Percentiles rank a stretch among this genome's conserved stretches.
Conservation (phyloP, 2,113 vertebrate genomes). For the Clarias gariepinus region DNA sequence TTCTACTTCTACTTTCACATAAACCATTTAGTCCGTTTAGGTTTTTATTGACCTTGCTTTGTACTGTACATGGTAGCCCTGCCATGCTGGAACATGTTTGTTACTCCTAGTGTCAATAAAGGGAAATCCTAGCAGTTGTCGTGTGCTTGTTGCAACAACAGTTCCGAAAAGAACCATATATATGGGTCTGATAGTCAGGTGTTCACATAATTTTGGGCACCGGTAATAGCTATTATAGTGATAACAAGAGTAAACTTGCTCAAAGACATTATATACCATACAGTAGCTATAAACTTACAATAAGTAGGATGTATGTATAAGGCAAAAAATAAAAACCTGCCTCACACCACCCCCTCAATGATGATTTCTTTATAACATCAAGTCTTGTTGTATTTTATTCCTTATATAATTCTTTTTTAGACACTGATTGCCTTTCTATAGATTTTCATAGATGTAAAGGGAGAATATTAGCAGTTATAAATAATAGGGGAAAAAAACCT, state of each 20-base stretch:
- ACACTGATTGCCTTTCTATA: background rate
- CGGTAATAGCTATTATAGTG: background rate
- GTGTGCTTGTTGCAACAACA: background rate
- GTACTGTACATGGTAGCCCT: background rate
- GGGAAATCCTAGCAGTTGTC: background rate
- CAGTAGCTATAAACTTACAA: background rate
- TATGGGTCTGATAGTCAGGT: background rate
- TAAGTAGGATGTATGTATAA: background rate
- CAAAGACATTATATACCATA: background rate
- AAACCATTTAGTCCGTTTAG: background rate
- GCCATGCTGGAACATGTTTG: background rate
- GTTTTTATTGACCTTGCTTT: background rate
- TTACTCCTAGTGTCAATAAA: background rate
- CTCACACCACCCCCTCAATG: background rate
- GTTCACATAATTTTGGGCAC: background rate
- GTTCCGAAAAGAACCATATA: background rate
- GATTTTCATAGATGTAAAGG: background rate
- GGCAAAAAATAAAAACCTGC: background rate
- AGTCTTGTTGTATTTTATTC: background rate
- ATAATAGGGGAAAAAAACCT: background rate
- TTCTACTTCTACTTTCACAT: too few relatives aligned
- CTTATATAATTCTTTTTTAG: background rate
- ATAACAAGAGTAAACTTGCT: background rate
- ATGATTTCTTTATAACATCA: background rate
- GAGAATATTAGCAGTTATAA: background rate